Evolutionary conservation across 2,888 invertebrate genomes (phyloP).

Genomic region (Helleia helle): DNA sequence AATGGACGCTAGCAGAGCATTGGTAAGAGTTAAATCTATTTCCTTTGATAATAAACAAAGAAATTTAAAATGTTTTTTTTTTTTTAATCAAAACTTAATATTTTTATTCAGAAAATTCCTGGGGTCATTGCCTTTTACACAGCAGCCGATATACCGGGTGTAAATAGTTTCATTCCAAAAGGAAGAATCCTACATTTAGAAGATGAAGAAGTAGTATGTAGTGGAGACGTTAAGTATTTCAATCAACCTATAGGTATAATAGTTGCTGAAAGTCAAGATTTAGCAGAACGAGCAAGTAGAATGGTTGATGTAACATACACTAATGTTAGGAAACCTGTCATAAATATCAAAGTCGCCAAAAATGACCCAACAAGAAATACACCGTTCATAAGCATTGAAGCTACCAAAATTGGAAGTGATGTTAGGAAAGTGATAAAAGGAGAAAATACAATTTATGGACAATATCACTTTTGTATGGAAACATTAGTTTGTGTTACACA

Average conservation of each 20-base stretch:
- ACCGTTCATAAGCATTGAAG: conserved; percentile 21
- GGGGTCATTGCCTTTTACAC: conserved; percentile 78
- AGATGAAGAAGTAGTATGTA: conserved; percentile 61
- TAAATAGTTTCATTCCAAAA: conserved; percentile 62
- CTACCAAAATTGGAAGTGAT: conserved; percentile 28
- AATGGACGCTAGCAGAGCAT: conserved; percentile 75
- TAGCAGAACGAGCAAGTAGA: conserved; percentile 67
- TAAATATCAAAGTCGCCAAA: conserved; percentile 32
- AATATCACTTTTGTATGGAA: conserved; percentile 81
- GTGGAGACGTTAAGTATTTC: conserved; percentile 68
- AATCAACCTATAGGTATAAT: conserved; percentile 80
- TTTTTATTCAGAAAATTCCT: conserved; percentile 58
- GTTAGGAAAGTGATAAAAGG: conserved; percentile 36
- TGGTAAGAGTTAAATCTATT: conserved; percentile 55
- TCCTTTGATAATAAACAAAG: too few relatives aligned
- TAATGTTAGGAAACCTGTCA: conserved; percentile 37
- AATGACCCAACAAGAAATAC: conserved; percentile 27
- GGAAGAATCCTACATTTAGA: conserved; percentile 18
- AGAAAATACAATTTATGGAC: conserved; percentile 47
- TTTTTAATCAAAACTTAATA: not conserved
- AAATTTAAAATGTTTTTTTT: too few relatives aligned
- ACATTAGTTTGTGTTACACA: conserved; percentile 71
- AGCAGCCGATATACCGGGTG: conserved; percentile 79
- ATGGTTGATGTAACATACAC: conserved; percentile 69
- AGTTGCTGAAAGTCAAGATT: conserved; percentile 66